phyloP scores from a whole-genome alignment of 1,140 invertebrate genomes.

The Diuraphis noxia region DNA sequence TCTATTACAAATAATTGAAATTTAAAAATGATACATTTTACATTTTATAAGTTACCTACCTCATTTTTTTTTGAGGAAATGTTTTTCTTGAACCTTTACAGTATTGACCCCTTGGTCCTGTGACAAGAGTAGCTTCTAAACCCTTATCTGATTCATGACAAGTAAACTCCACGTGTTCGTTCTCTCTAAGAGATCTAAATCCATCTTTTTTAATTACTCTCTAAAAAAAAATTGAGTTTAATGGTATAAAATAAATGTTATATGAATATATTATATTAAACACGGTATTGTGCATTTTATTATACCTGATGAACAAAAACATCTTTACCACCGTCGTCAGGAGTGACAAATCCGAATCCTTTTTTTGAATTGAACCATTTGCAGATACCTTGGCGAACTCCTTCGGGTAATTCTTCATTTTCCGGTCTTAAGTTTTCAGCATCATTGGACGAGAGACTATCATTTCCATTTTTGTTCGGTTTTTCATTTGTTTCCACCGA shows the following conservation, averaged over 20 bases:
- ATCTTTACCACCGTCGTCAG: conserved; percentile 82
- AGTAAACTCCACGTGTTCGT: conserved; percentile 85
- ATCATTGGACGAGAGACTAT: conserved; percentile 45
- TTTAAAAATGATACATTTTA: neutral
- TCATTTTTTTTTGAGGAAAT: conserved; percentile 75
- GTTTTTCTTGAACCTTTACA: conserved; percentile 78
- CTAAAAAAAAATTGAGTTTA: conserved; percentile 64
- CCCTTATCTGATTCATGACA: conserved; percentile 82
- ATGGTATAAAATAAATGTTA: neutral
- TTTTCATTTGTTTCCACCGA: neutral
- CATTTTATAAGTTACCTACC: conserved; percentile 62
- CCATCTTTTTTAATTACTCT: conserved; percentile 86
- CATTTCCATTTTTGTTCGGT: conserved; percentile 51
- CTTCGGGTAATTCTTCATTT: conserved; percentile 56
- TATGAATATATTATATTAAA: neutral
- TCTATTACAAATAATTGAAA: conserved; percentile 62
- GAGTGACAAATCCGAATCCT: conserved; percentile 89
- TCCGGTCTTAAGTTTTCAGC: conserved; percentile 54
- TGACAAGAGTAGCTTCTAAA: conserved; percentile 80
- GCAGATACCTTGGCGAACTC: conserved; percentile 72
- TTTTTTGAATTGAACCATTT: conserved; percentile 95
- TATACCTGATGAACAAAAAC: conserved; percentile 89
- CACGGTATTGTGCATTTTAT: neutral
- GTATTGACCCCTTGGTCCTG: conserved; percentile 73
- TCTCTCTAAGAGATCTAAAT: conserved; percentile 83